These are phyloP conservation scores for Desmophyllum pertusum DNA, from an alignment of 92 coral and sea anemone genomes.

Conservation along the genomic window DNA sequence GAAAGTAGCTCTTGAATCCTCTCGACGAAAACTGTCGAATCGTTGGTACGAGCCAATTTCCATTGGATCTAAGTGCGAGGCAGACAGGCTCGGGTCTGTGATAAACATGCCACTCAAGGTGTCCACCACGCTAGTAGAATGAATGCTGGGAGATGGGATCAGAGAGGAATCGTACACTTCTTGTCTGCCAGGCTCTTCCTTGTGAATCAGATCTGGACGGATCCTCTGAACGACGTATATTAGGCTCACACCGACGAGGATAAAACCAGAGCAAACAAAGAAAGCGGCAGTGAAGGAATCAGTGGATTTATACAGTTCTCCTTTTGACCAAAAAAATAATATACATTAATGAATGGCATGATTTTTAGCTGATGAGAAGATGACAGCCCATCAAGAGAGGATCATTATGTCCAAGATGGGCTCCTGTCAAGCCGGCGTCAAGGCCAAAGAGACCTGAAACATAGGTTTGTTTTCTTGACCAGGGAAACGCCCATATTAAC, in stretches of 20 bases:
- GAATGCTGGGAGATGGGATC: conserved; percentile 61
- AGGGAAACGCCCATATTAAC: too few relatives aligned
- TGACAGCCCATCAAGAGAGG: not conserved
- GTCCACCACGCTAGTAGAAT: conserved; percentile 66
- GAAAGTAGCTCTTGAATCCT: conserved; percentile 21
- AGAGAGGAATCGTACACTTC: conserved; percentile 46
- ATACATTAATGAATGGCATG: not conserved
- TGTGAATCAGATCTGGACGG: conserved; percentile 67
- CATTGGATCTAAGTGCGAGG: conserved; percentile 32
- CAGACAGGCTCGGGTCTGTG: conserved; percentile 55
- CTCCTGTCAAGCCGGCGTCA: too few relatives aligned
- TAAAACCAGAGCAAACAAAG: conserved; percentile 52
- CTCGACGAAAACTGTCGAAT: conserved; percentile 30
- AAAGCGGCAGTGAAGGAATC: conserved; percentile 69
- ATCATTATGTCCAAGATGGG: not conserved
- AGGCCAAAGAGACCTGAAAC: too few relatives aligned
- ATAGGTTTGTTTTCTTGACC: not conserved
- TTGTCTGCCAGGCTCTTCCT: conserved; percentile 25
- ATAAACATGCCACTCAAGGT: conserved; percentile 71
- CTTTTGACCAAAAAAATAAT: conserved; percentile 29
- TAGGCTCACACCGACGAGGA: conserved; percentile 60
- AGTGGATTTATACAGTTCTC: conserved; percentile 68
- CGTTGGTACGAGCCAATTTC: conserved; percentile 37
- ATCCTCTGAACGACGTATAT: conserved; percentile 75
- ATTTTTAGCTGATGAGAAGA: not conserved